phyloP scores from a whole-genome alignment of 2,888 invertebrate species.

The Escarpia spicata region DNA sequence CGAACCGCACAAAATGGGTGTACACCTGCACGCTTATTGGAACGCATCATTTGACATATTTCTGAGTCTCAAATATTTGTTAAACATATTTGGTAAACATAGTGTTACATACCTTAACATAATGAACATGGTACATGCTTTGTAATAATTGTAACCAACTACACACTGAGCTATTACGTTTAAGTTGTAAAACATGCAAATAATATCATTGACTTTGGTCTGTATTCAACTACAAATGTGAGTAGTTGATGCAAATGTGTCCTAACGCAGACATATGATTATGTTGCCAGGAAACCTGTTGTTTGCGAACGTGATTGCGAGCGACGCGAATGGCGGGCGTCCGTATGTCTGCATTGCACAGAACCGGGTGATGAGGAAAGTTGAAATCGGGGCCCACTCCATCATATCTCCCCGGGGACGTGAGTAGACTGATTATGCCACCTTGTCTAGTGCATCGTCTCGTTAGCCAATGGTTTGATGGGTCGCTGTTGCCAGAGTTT shows the following conservation, averaged over 20 bases:
- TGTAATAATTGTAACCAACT: not conserved
- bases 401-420: constrained; percentile 50
- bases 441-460: too few relatives aligned
- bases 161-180: not conserved
- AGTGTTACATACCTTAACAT: too few relatives aligned
- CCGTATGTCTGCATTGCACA: constrained; percentile 96
- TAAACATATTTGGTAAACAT: too few relatives aligned
- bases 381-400: constrained; percentile 52
- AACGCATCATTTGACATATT: too few relatives aligned
- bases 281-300: constrained; percentile 81
- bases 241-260: not conserved
- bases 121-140: too few relatives aligned
- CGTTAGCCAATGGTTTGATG: too few relatives aligned
- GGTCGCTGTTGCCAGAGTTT: too few relatives aligned
- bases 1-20: too few relatives aligned
- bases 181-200: not conserved
- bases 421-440: constrained; percentile 35
- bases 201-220: not conserved
- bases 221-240: not conserved
- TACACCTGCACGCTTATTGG: too few relatives aligned
- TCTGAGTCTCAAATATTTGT: too few relatives aligned
- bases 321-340: constrained; percentile 81
- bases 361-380: constrained; percentile 76
- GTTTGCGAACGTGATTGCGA: constrained; percentile 91
- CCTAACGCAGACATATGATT: not conserved